Base-by-base conservation (phyloP, 2,113 vertebrate genomes). In the Monopterus albus region DNA sequence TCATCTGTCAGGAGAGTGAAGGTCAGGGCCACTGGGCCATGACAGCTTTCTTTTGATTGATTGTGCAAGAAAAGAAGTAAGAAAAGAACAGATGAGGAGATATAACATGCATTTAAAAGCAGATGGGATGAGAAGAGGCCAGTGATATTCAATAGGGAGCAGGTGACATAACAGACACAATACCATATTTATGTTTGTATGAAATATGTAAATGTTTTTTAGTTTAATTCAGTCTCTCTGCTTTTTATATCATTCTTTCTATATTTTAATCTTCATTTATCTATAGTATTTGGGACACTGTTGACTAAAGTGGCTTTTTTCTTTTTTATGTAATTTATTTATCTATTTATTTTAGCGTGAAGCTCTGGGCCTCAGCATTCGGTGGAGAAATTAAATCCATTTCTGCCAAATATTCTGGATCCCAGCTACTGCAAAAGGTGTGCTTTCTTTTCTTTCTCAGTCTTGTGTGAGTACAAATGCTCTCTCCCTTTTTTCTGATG, bases 381-480 rank as follows among this genome's bases (percentile, higher is more conserved):
- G 97, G 97, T 84, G 97, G 97, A 78, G 97, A 99, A 93, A 98
- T 99, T 87, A 97, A 98, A 95, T 98, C 97, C 59, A 97, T 99
- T 73, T 95, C 97, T 83, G 95, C 96, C 29, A 98, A 98, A 93
- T 99, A 99, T 88, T 99, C 97, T 0, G 97, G 97, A 85, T 98
- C 96, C 14, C 96, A 98, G 88, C 93, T 98, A 49, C 93, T 99
- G 82, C 97, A 98, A 87, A 99, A 99, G 97, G 97, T 99, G 97
- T n/a, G n/a, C n/a, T n/a, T 4, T 56, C 4, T 15, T 11, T 60
- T 3, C 35, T 64, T 39, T 60, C 15, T 28, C 21, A 15, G 15
- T 53, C n/a, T 40, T 56, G 21, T 20, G 14, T 28, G 29, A 66
- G 40, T 46, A 47, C 14, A n/a, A 35, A 52, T 5, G 36, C 7